Evolutionary conservation across 2,888 invertebrate genomes (phyloP), one percentile per base, ranked within the genome.

Genomic region (Eulithis testata): DNA sequence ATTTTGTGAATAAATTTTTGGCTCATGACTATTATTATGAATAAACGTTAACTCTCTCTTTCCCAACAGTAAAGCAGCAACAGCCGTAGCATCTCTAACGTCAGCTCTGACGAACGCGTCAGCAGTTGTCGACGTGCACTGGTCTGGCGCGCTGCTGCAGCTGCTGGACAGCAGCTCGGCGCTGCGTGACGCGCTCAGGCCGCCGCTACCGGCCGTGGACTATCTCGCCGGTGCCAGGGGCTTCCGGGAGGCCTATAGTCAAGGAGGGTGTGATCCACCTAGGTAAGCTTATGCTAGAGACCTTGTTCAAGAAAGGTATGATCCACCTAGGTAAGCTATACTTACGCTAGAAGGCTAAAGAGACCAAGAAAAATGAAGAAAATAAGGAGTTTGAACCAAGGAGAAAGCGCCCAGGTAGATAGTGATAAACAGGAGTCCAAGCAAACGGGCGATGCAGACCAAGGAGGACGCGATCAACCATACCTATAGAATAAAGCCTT

Each of bases 251-350:
- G 95, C 95, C 0, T 95, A 95, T 73, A 95, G 95, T 75, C 96
- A 95, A 75, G 93, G 94, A 0, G 95, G 95, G 0, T 96, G 96
- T 72, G 94, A 95, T 81, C 96, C 95, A 0, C 95, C 96, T 0
- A 93, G 96, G 88, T 94, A 37, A 58, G 27, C 21, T 21, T 21
- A 21, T 2, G 21, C 21, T 21, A 21, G 21, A 21, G 36, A 36
- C 36, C 36, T 36, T 6, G 36, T 36, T 75, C 96, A 95, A 75
- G 93, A 94, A 0, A 95, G 95, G 0, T 96, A 96, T 72, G 94
- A 95, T 81, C 96, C 95, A 0, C 95, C 96, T 0, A 93, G 96
- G 88, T 94, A 37, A 58, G 27, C 21, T 21, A n/a, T n/a, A n/a
- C n/a, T n/a, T 21, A 21, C 21, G 21, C 21, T 21, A 21, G 21